A percentile compares a stretch with the other conserved stretches of the same genome.
Evolutionary conservation across 2,888 invertebrate genomes (phyloP).

Genomic region (Danaus chrysippus): DNA sequence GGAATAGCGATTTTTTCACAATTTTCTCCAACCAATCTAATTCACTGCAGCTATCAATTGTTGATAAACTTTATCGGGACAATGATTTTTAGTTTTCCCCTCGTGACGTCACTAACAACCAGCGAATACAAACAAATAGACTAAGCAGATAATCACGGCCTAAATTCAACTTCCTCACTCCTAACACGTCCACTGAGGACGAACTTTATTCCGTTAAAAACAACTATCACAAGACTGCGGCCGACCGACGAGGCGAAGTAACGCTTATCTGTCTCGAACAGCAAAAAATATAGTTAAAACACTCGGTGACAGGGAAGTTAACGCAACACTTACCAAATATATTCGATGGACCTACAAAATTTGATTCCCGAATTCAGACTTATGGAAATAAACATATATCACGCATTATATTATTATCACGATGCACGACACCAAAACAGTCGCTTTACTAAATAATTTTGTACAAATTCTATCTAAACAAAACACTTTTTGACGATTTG

Average conservation of each 20-base stretch:
- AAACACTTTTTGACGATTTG: constrained; percentile 73
- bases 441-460: constrained; percentile 65
- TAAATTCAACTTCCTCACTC: constrained; percentile 46
- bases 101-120: constrained; percentile 65
- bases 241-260: constrained; percentile 34
- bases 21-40: constrained; percentile 33
- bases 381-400: constrained; percentile 58
- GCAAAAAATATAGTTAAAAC: constrained; percentile 45
- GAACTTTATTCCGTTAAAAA: constrained; percentile 40
- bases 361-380: constrained; percentile 53
- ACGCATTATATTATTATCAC: constrained; percentile 66
- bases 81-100: constrained; percentile 51
- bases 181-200: constrained; percentile 44
- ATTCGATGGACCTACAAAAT: constrained; percentile 49
- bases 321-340: constrained; percentile 71
- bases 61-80: constrained; percentile 67
- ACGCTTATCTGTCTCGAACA: constrained; percentile 38
- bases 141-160: constrained; percentile 47
- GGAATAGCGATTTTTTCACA: constrained; percentile 17
- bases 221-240: constrained; percentile 34
- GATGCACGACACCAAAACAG: constrained; percentile 60
- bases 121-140: constrained; percentile 51
- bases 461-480: constrained; percentile 64
- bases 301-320: constrained; percentile 56
- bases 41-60: constrained; percentile 52